A percentile compares a stretch with the other conserved stretches of the same genome.
phyloP scores from a whole-genome alignment of 2,113 vertebrate genomes.

The Puffinus mauretanicus region DNA sequence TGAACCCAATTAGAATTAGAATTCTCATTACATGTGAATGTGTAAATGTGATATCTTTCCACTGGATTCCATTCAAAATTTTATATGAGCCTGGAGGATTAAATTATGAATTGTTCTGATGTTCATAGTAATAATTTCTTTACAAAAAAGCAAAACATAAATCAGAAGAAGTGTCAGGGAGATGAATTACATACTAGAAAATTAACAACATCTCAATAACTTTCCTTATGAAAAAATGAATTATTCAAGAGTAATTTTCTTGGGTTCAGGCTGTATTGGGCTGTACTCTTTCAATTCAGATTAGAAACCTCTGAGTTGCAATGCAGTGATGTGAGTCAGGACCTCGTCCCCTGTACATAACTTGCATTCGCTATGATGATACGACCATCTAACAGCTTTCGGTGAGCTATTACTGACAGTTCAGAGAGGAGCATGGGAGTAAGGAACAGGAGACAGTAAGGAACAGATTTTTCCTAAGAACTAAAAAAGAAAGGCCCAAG shows the following conservation, averaged over 20 bases:
- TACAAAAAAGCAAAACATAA: not conserved
- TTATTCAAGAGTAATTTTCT: slow-evolving; percentile 40
- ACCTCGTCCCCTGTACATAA: not conserved
- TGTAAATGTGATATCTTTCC: not conserved
- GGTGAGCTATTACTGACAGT: not conserved
- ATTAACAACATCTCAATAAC: not conserved
- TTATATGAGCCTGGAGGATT: not conserved
- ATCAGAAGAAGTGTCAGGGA: not conserved
- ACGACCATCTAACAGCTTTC: not conserved
- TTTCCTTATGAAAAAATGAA: slow-evolving; percentile 40
- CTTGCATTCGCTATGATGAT: not conserved
- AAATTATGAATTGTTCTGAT: not conserved
- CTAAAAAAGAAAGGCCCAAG: not conserved
- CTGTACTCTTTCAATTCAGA: not conserved
- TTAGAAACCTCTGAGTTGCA: not conserved
- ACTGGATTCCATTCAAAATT: not conserved
- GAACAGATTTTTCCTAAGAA: not conserved
- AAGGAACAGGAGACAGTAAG: not conserved
- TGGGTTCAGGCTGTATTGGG: not conserved
- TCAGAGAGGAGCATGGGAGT: not conserved
- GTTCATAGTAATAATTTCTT: not conserved
- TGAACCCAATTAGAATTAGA: not conserved
- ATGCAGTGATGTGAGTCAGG: not conserved
- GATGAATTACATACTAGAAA: not conserved
- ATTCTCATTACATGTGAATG: too few relatives aligned